A percentile compares a stretch with the other conserved stretches of the same genome.
phyloP scores from a whole-genome alignment of 2,888 invertebrate genomes.

The Bombyx huttoni region DNA sequence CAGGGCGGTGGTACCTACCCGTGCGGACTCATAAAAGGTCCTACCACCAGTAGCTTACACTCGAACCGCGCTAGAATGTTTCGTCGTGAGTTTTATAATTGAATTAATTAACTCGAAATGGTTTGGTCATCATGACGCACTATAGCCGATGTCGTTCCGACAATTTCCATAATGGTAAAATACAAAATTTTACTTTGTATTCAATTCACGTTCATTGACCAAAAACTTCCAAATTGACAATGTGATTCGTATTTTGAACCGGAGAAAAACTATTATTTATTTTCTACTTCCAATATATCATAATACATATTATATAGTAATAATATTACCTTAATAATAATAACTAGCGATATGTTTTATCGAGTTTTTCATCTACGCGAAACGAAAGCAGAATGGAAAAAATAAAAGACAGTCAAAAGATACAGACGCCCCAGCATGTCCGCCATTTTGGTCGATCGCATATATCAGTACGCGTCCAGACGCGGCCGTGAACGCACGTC shows the following conservation, averaged over 20 bases:
- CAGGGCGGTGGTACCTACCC: too few species aligned
- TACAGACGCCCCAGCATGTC: constrained; percentile 8
- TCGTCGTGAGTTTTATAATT: background rate
- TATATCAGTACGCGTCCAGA: background rate
- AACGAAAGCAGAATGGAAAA: constrained; percentile 41
- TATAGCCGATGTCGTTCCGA: background rate
- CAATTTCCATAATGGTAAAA: constrained; percentile 7
- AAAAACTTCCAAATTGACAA: constrained; percentile 57
- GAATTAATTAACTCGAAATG: constrained; percentile 4
- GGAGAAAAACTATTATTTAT: constrained; percentile 19
- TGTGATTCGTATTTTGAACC: constrained; percentile 30
- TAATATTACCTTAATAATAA: constrained; percentile 54
- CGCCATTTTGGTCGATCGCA: constrained; percentile 6
- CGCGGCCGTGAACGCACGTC: background rate
- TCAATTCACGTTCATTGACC: constrained; percentile 35
- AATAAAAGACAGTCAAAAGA: constrained; percentile 24
- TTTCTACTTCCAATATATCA: constrained; percentile 28
- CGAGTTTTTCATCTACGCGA: constrained; percentile 56
- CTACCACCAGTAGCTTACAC: background rate
- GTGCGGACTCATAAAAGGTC: too few species aligned
- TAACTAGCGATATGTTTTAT: constrained; percentile 68
- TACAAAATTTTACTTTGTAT: constrained; percentile 12
- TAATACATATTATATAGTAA: constrained; percentile 22
- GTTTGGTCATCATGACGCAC: too few species aligned
- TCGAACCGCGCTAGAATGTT: background rate